These are phyloP conservation scores for Byasa hedistus DNA, from an alignment of 2,888 invertebrate species.

Conservation along the genomic window DNA sequence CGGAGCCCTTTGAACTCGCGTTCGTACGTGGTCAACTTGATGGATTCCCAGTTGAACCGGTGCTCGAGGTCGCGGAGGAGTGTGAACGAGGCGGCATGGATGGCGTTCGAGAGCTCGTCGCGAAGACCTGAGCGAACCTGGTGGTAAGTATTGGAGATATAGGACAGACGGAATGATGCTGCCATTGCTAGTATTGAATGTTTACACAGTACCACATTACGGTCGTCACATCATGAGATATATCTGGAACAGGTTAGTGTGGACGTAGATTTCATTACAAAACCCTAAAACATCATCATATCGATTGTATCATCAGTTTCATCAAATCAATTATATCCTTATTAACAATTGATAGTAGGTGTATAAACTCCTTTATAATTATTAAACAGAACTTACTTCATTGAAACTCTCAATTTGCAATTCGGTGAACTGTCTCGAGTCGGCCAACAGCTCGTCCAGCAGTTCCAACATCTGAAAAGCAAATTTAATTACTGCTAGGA, in stretches of 20 bases:
- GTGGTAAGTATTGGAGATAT: background rate
- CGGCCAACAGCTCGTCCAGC: constrained; percentile 73
- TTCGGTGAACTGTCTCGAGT: constrained; percentile 55
- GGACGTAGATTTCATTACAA: too few relatives aligned
- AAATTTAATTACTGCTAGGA: too few relatives aligned
- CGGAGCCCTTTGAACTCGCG: constrained; percentile 58
- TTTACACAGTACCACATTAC: too few relatives aligned
- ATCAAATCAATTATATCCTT: too few relatives aligned
- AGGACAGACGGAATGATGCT: too few relatives aligned
- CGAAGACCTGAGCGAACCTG: constrained; percentile 63
- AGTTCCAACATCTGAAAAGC: constrained; percentile 72
- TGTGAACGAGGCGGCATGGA: constrained; percentile 66
- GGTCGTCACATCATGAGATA: too few relatives aligned
- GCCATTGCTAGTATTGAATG: too few relatives aligned
- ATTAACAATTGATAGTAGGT: too few relatives aligned
- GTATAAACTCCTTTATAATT: background rate
- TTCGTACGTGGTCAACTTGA: constrained; percentile 61
- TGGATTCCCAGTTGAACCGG: constrained; percentile 51
- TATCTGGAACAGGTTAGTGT: too few relatives aligned
- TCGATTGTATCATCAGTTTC: too few relatives aligned
- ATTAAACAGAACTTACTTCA: constrained; percentile 52
- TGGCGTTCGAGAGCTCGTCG: constrained; percentile 57
- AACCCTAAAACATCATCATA: too few relatives aligned
- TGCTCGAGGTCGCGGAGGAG: constrained; percentile 64
- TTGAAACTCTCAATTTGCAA: constrained; percentile 66